Base-by-base conservation (phyloP, 2,113 vertebrate species). In the Lipophrys pholis region DNA sequence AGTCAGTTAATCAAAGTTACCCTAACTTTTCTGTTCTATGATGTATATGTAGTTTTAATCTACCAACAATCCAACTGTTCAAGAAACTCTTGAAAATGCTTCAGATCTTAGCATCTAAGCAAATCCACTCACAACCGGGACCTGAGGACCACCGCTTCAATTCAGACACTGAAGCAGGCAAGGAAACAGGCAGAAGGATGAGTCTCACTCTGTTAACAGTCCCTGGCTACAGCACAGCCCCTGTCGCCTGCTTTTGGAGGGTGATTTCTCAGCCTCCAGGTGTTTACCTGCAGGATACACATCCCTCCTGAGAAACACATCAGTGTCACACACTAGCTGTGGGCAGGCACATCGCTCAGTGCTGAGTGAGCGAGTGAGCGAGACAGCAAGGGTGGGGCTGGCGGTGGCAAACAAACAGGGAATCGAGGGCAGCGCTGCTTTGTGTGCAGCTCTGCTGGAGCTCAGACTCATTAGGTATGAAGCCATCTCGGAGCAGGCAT, bases 211-310 rank as follows among this genome's bases (percentile, higher is more conserved):
- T 92, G 91, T 91, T 89, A 89, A 84, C 85, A 85, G 88, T 88
- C 82, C 81, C 80, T 58, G 76, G 89, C 75, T 86, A 83, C 84
- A 84, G 76, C 81, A 75, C 73, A 85, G 75, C 49, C 73, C 63
- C 79, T 80, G 78, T 81, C 75, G 79, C 81, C 76, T 68, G 81
- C 69, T 78, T 84, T 86, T 45, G 68, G 62, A 86, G 73, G 85
- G 88, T 84, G 84, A 92, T 93, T 93, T 89, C 80, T 94, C 89
- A 93, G 87, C 90, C 90, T 92, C 90, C 92, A 93, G 92, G 90
- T 93, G 92, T 93, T 92, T 90, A 91, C 90, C 92, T 90, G 92
- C 87, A 89, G 90, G 89, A 89, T 88, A 85, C 74, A 66, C 89
- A 92, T 92, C 76, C 86, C 88, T 92, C 89, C 87, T 89, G 91